phyloP scores from a whole-genome alignment of 2,113 vertebrate genomes.

The Trichomycterus rosablanca region DNA sequence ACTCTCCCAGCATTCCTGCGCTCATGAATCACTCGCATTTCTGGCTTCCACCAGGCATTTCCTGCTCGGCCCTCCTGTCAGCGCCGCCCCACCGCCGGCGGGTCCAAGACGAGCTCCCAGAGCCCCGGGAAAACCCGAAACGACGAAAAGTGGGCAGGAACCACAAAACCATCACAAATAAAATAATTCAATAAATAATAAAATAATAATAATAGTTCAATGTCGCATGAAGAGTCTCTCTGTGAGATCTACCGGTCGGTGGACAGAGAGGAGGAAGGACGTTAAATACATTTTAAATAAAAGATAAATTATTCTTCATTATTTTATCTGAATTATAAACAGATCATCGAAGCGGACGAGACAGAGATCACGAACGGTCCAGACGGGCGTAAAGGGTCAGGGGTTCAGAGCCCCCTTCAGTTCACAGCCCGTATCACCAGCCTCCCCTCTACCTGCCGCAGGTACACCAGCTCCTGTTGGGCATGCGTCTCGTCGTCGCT shows the following conservation, averaged over 20 bases:
- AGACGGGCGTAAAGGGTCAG: conserved; percentile 50
- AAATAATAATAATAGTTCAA: too few relatives aligned
- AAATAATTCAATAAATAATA: too few relatives aligned
- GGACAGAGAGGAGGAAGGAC: conserved; percentile 32
- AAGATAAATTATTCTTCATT: conserved; percentile 43
- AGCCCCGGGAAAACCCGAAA: too few relatives aligned
- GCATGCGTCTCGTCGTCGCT: conserved; percentile 85
- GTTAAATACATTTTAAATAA: conserved; percentile 44
- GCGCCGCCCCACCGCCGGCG: background rate
- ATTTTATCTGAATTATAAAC: conserved; percentile 60
- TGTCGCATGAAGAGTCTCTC: too few relatives aligned
- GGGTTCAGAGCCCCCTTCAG: conserved; percentile 60
- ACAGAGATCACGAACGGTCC: conserved; percentile 60
- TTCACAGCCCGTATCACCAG: conserved; percentile 95
- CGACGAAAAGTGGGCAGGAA: too few relatives aligned
- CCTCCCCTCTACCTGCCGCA: conserved; percentile 94
- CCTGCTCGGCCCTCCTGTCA: conserved; percentile 74
- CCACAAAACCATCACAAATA: too few relatives aligned
- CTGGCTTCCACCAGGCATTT: conserved; percentile 96
- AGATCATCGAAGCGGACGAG: conserved; percentile 61
- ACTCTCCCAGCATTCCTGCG: conserved; percentile 81
- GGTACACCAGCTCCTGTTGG: conserved; percentile 79
- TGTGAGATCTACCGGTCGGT: too few relatives aligned
- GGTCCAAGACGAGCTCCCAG: too few relatives aligned
- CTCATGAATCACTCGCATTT: conserved; percentile 94